Evolutionary conservation across 1,140 invertebrate genomes (phyloP), one percentile per base, ranked within the genome.

Genomic region (Camponotus pennsylvanicus): DNA sequence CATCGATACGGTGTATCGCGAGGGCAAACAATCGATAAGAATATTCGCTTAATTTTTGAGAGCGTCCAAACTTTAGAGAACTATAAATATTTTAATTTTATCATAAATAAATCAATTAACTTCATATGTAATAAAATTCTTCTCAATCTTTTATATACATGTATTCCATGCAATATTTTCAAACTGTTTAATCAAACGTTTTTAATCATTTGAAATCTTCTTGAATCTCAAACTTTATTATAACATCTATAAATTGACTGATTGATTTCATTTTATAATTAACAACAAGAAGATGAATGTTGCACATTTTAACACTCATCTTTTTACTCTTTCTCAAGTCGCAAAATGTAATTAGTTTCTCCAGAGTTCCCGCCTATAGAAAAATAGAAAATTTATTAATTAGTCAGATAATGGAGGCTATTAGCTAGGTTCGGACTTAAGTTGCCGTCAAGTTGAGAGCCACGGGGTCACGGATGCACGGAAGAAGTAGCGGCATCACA

Each of bases 371-470:
- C 37, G 32, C 1, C 45, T 27, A 27, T 15, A 37, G 21, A 55
- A 34, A 40, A 1, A 49, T 52, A 18, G 27, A 80, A 57, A 80
- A 70, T 80, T 42, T 8, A 69, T 80, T 70, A 80, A 80, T 80
- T 80, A 70, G 34, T 66, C 40, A 11, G 64, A 55, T 79, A 79
- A 79, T 57, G 40, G 37, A 32, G 34, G 49, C 64, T 57, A 64
- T 77, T 64, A 80, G 32, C 40, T 18, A 15, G 32, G 3, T 5
- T 6, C 34, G 18, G n/a, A 64, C n/a, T 45, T 67, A 79, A 52
- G 34, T 21, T 92, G 86, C 86, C 85, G 90, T 85, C 82, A 86
- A 89, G 45, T 78, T 88, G 84, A 83, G 88, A 88, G 45, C 78
- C 88, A 61, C 82, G 70, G 11, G 18, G 45, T 40, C 15, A 55